A percentile compares a stretch with the other conserved stretches of the same genome.
phyloP scores from a whole-genome alignment of 2,113 vertebrate genomes.

The Amphiprion ocellaris region DNA sequence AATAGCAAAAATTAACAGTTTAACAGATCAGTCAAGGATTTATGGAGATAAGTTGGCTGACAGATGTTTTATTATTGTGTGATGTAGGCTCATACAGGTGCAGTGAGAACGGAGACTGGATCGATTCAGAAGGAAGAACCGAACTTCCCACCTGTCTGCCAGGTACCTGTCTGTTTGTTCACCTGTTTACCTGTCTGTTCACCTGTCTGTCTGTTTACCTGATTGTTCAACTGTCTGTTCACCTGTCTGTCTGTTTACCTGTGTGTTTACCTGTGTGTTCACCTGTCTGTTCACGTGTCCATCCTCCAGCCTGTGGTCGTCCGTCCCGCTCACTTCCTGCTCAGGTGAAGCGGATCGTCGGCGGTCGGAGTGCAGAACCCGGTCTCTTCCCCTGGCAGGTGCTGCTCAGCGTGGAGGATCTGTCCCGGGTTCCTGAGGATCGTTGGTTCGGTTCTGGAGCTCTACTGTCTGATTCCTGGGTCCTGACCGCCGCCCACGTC shows the following conservation, averaged over 20 bases:
- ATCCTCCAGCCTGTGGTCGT: conserved; percentile 79
- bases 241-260: background rate
- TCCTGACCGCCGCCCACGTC: conserved; percentile 94
- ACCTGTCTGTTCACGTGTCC: background rate
- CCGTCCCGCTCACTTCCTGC: conserved; percentile 85
- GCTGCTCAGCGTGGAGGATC: conserved; percentile 93
- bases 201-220: background rate
- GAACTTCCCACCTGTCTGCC: conserved; percentile 83
- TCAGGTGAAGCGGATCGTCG: conserved; percentile 93
- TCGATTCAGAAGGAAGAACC: conserved; percentile 82
- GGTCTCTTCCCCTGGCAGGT: conserved; percentile 98
- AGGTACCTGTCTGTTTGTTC: conserved; percentile 73
- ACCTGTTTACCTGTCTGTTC: conserved; percentile 3
- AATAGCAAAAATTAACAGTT: too few species aligned
- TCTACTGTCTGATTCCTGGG: conserved; percentile 91
- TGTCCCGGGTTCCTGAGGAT: conserved; percentile 90
- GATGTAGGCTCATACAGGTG: conserved; percentile 87
- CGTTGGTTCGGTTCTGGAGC: conserved; percentile 97
- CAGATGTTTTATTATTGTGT: background rate
- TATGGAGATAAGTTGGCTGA: too few species aligned
- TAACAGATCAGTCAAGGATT: background rate
- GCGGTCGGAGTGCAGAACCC: conserved; percentile 86
- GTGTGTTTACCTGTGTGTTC: background rate
- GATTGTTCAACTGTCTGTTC: too few species aligned
- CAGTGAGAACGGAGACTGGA: conserved; percentile 85